These are phyloP conservation scores for Harpegnathos saltator DNA, from an alignment of 1,140 invertebrate genomes.

Conservation along the genomic window DNA sequence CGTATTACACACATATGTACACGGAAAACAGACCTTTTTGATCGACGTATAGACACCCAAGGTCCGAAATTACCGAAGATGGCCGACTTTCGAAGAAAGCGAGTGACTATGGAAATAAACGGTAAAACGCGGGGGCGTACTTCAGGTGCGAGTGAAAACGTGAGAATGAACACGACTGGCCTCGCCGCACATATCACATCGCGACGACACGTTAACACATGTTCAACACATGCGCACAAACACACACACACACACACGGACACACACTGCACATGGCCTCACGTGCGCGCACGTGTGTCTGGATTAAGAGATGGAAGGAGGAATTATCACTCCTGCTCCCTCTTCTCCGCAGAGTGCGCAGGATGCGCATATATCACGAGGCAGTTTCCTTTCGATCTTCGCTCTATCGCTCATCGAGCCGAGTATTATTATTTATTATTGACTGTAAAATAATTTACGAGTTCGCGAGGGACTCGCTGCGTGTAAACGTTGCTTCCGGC, in stretches of 20 bases:
- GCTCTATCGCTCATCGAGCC: constrained; percentile 63
- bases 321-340: constrained; percentile 22
- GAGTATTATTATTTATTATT: constrained; percentile 64
- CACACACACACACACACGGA: background rate
- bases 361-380: constrained; percentile 58
- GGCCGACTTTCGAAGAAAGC: constrained; percentile 59
- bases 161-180: constrained; percentile 58
- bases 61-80: background rate
- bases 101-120: constrained; percentile 59
- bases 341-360: constrained; percentile 51
- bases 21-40: background rate
- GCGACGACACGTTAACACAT: constrained; percentile 35
- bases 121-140: constrained; percentile 47
- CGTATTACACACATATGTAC: background rate
- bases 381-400: constrained; percentile 60
- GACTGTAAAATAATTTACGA: constrained; percentile 57
- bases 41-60: background rate
- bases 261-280: background rate
- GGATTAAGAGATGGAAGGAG: constrained; percentile 58
- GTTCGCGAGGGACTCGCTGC: constrained; percentile 24
- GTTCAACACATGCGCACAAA: constrained; percentile 22
- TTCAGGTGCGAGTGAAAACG: constrained; percentile 67
- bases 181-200: constrained; percentile 77
- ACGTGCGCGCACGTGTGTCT: background rate
- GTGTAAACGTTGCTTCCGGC: constrained; percentile 45